Conservation (phyloP, 2,888 invertebrate species). For the Peribatodes rhomboidaria region DNA sequence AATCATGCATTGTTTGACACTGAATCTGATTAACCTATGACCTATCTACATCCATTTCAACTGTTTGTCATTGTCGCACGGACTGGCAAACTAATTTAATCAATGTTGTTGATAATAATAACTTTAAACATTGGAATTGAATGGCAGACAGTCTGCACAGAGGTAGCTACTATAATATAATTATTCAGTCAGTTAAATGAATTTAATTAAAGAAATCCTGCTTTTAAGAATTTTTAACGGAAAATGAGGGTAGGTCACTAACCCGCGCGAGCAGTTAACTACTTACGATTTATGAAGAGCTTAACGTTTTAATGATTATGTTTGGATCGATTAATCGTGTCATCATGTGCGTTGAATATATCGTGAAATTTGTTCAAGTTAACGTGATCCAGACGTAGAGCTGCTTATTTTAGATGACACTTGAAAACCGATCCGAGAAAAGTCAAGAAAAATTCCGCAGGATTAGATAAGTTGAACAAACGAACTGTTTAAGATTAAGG, state of each 20-base stretch:
- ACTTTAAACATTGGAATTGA: slow-evolving; percentile 6
- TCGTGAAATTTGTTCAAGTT: not conserved
- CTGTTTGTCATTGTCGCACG: slow-evolving; percentile 4
- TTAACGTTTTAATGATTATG: slow-evolving; percentile 4
- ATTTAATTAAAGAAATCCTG: not conserved
- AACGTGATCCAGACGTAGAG: too few species aligned
- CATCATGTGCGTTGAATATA: too few species aligned
- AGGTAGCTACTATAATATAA: not conserved
- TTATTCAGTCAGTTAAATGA: not conserved
- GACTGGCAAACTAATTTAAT: not conserved
- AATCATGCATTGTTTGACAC: slow-evolving; percentile 15
- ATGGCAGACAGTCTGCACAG: not conserved
- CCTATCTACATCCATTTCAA: slow-evolving; percentile 8
- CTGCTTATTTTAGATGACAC: too few species aligned
- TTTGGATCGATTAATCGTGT: not conserved
- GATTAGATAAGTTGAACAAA: not conserved
- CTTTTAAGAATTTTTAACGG: not conserved
- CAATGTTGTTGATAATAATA: slow-evolving; percentile 9
- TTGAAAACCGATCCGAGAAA: not conserved
- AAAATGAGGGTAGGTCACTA: slow-evolving; percentile 29
- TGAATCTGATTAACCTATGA: slow-evolving; percentile 39
- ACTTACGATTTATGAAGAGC: not conserved
- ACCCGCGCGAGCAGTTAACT: slow-evolving; percentile 1
- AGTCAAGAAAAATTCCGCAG: not conserved
- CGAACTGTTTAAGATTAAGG: slow-evolving; percentile 38